Conservation (phyloP, 1,140 invertebrate species). For the Pseudomyrmex dendroicus region DNA sequence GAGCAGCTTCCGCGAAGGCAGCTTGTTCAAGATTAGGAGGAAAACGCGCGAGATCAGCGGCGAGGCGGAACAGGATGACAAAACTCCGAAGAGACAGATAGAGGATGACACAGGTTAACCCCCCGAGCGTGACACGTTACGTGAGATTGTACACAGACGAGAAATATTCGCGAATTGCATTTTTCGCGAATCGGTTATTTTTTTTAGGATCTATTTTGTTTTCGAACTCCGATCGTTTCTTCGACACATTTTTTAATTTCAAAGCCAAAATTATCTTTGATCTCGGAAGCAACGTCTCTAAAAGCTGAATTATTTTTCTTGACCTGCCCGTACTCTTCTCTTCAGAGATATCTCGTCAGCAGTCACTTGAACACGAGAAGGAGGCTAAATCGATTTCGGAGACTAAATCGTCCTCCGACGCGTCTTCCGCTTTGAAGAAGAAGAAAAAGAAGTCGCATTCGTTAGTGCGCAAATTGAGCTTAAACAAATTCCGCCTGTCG, state of each 20-base stretch:
- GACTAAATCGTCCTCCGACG: background rate
- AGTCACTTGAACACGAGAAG: conserved; percentile 42
- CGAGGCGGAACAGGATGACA: conserved; percentile 56
- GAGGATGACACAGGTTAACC: conserved; percentile 47
- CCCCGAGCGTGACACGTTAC: background rate
- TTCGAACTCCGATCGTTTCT: background rate
- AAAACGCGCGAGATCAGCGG: conserved; percentile 64
- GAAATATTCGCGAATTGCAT: background rate
- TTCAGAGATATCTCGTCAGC: conserved; percentile 55
- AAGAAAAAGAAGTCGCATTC: conserved; percentile 78
- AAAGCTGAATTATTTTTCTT: background rate
- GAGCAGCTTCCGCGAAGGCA: conserved; percentile 79
- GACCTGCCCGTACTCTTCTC: conserved; percentile 34
- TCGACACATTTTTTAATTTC: background rate
- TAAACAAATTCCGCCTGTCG: conserved; percentile 80
- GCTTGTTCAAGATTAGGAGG: conserved; percentile 77
- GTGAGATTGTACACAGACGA: background rate
- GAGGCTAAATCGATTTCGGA: background rate
- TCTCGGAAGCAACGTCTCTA: background rate
- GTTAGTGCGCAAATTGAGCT: conserved; percentile 79
- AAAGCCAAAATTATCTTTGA: background rate
- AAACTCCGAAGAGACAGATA: conserved; percentile 38
- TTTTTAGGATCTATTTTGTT: background rate
- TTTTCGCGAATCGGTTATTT: background rate
- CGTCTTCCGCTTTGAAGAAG: conserved; percentile 72